These are phyloP conservation scores for Heliconius congener DNA, from an alignment of 1,140 invertebrate genomes.

Conservation along the genomic window DNA sequence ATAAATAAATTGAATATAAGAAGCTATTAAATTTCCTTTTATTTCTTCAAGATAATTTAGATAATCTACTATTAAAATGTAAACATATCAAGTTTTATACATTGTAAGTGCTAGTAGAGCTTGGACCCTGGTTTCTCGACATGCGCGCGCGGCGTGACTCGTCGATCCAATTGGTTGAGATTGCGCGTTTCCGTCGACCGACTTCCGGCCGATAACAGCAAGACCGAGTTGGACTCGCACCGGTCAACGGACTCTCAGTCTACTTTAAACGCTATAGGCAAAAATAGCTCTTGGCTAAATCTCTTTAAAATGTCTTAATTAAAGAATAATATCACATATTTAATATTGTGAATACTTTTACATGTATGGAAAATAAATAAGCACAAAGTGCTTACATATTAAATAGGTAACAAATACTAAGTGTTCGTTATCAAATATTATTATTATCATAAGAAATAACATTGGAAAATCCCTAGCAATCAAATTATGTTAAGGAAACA, in stretches of 20 bases:
- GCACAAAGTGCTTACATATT: too few species aligned
- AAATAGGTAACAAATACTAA: too few species aligned
- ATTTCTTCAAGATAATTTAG: not conserved
- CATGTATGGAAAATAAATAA: not conserved
- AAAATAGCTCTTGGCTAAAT: conserved; percentile 30
- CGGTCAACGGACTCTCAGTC: conserved; percentile 68
- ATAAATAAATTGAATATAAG: not conserved
- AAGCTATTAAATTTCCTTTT: not conserved
- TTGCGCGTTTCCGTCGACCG: conserved; percentile 71
- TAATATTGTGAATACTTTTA: not conserved
- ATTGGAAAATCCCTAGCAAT: conserved; percentile 1
- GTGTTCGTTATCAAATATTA: too few species aligned
- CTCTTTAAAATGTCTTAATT: conserved; percentile 1
- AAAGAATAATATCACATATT: not conserved
- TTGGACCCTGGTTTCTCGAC: conserved; percentile 33
- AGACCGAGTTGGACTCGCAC: conserved; percentile 57
- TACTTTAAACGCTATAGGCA: conserved; percentile 33
- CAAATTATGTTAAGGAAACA: conserved; percentile 5
- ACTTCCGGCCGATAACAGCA: conserved; percentile 74
- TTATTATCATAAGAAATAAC: not conserved
- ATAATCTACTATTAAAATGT: not conserved
- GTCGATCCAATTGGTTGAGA: conserved; percentile 76
- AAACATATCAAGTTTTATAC: not conserved
- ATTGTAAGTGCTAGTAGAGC: conserved; percentile 21
- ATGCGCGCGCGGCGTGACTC: conserved; percentile 69